These are phyloP conservation scores for Aporophyla nigra DNA, from an alignment of 2,888 invertebrate genomes.

Conservation along the genomic window DNA sequence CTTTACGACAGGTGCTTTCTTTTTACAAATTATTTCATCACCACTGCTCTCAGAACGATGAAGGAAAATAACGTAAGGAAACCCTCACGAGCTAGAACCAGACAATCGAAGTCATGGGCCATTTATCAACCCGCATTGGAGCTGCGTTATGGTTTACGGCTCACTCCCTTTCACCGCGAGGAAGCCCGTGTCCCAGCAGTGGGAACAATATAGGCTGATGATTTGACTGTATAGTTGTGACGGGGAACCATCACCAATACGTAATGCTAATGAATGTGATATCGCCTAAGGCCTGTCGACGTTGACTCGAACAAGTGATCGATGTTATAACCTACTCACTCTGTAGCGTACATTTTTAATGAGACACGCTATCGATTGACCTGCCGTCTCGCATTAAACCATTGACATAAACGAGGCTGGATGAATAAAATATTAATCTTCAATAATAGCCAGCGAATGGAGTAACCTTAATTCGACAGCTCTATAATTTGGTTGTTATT, in stretches of 20 bases:
- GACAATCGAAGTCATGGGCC: no score
- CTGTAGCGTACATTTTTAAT: constrained; percentile 78
- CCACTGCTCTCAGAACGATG: no score
- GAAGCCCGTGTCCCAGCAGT: no score
- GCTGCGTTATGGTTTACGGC: no score
- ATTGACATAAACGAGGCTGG: constrained; percentile 26
- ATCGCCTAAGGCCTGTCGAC: background rate
- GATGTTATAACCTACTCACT: constrained; percentile 56
- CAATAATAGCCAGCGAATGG: background rate
- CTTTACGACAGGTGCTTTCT: no score
- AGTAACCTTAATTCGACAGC: constrained; percentile 3
- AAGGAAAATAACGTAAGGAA: no score
- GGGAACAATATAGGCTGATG: no score
- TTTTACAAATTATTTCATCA: no score
- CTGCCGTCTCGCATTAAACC: constrained; percentile 57
- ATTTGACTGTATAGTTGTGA: background rate
- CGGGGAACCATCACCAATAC: background rate
- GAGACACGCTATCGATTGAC: constrained; percentile 79
- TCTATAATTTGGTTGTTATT: background rate
- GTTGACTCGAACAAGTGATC: constrained; percentile 44
- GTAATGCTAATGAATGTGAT: background rate
- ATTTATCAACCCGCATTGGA: no score
- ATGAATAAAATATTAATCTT: constrained; percentile 23
- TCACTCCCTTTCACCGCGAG: no score
- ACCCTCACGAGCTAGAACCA: no score